These are phyloP conservation scores for Pandion haliaetus DNA, from an alignment of 2,113 vertebrate species.

Conservation along the genomic window DNA sequence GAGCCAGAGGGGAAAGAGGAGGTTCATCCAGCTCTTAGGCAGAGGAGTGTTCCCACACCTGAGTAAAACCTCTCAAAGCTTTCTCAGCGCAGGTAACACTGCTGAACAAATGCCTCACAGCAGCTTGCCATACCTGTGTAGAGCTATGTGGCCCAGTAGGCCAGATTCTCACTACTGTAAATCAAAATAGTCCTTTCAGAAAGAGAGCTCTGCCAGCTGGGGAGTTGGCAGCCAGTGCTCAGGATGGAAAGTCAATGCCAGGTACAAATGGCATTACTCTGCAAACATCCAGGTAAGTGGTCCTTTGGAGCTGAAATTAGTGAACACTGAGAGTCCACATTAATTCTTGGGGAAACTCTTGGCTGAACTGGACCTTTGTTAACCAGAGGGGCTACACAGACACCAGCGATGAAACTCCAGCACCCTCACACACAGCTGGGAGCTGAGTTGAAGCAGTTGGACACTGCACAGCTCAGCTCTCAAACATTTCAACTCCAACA, in stretches of 20 bases:
- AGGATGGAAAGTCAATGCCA: not conserved
- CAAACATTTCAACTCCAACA: not conserved
- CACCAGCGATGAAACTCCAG: rapidly evolving
- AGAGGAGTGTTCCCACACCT: not conserved
- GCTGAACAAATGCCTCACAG: not conserved
- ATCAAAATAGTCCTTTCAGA: not conserved
- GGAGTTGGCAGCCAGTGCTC: not conserved
- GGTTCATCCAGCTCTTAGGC: not conserved
- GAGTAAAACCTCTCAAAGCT: not conserved
- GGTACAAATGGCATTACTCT: not conserved
- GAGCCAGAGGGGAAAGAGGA: not conserved
- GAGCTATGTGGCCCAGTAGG: not conserved
- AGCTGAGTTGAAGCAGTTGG: not conserved
- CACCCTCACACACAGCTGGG: not conserved
- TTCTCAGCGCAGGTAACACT: not conserved
- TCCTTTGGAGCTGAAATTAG: not conserved
- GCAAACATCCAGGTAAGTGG: not conserved
- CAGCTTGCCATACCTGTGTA: too few relatives aligned
- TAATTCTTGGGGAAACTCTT: not conserved
- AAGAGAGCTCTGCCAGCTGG: not conserved
- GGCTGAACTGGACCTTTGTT: not conserved
- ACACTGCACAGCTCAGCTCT: not conserved
- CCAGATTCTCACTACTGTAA: not conserved
- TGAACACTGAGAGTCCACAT: not conserved
- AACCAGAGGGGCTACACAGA: rapidly evolving